Evolutionary conservation across 2,113 vertebrate species (phyloP).

Genomic region (Panthera uncia): DNA sequence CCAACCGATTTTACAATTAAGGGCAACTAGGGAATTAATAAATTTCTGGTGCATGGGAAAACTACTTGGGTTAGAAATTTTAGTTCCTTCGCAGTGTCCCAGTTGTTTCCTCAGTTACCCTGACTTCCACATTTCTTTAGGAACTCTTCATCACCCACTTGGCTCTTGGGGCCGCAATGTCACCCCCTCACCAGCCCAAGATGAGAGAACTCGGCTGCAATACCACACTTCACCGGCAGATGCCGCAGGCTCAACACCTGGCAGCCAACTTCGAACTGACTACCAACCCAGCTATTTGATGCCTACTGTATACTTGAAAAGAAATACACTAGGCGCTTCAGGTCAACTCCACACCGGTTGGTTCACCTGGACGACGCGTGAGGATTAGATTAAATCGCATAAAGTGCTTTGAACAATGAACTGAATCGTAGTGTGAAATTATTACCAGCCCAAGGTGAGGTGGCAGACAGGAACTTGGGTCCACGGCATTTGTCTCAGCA

Average conservation of each 20-base stretch:
- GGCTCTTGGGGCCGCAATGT: not conserved
- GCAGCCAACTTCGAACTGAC: not conserved
- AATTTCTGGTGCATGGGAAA: not conserved
- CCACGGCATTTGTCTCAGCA: not conserved
- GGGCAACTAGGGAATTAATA: not conserved
- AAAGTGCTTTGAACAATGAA: not conserved
- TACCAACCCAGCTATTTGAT: not conserved
- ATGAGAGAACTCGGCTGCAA: not conserved
- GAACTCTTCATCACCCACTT: too few relatives aligned
- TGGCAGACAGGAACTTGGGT: not conserved
- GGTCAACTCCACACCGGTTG: not conserved
- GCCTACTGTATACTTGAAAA: not conserved
- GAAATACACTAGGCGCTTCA: not conserved
- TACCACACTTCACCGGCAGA: constrained; percentile 34
- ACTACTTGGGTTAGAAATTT: not conserved
- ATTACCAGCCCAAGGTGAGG: not conserved
- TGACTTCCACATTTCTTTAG: not conserved
- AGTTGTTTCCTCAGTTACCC: too few relatives aligned
- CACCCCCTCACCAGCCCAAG: not conserved
- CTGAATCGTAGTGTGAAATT: not conserved
- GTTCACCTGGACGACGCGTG: not conserved
- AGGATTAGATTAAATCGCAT: not conserved
- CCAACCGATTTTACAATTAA: not conserved
- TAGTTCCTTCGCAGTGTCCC: not conserved
- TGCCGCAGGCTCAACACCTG: constrained; percentile 44